A percentile compares a stretch with the other conserved stretches of the same genome.
Evolutionary conservation across 2,797 vertebrate genomes (phyloP).

Genomic region (Neomorphus geoffroyi): DNA sequence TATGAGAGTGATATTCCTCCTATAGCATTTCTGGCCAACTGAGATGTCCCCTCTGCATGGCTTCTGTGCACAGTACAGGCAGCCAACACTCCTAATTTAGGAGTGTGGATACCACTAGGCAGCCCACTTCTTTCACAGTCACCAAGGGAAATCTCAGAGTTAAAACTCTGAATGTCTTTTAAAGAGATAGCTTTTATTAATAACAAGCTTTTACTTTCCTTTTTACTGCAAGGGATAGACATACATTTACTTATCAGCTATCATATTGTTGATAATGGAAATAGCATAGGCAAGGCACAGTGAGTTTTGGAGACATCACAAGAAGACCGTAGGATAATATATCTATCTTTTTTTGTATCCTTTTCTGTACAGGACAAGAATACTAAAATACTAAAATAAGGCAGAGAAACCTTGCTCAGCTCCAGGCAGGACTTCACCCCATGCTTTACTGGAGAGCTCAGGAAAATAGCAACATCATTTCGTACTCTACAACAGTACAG

Average conservation of each 20-base stretch:
- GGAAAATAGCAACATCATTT: background rate
- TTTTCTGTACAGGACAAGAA: background rate
- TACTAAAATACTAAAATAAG: background rate
- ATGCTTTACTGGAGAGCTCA: background rate
- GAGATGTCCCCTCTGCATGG: background rate
- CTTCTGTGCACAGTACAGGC: background rate
- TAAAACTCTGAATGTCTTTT: background rate
- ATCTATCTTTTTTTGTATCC: background rate
- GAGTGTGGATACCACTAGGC: background rate
- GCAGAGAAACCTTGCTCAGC: accelerated
- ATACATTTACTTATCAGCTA: background rate
- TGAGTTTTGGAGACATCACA: background rate
- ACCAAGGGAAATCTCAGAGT: background rate
- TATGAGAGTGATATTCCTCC: background rate
- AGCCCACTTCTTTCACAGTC: background rate
- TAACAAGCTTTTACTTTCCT: background rate
- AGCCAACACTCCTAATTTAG: background rate
- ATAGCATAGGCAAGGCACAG: background rate
- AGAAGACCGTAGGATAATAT: background rate
- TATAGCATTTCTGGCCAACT: background rate
- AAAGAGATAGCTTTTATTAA: background rate
- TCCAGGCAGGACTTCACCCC: background rate
- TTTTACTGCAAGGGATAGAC: background rate
- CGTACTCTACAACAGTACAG: background rate
- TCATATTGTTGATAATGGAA: background rate